Conservation (phyloP, 2,888 invertebrate genomes). For the Heliconius erato region DNA sequence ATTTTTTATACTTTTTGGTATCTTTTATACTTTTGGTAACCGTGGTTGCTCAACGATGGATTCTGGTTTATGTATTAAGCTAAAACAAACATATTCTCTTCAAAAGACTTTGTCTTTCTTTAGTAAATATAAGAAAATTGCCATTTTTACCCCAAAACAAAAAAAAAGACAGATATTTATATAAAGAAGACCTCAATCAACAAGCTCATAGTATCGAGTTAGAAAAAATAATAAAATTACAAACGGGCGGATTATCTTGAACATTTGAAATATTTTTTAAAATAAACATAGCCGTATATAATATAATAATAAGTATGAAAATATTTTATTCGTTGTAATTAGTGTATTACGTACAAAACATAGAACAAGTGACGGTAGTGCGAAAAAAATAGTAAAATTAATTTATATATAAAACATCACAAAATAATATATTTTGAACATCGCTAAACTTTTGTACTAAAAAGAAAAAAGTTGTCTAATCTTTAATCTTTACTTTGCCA, state of each 20-base stretch:
- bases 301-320: slow-evolving; percentile 19
- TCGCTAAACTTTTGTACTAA: slow-evolving; percentile 7
- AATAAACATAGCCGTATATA: slow-evolving; percentile 13
- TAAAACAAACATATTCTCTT: background rate
- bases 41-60: too few relatives aligned
- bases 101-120: background rate
- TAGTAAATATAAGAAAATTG: too few relatives aligned
- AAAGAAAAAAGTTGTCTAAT: background rate
- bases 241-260: slow-evolving; percentile 8
- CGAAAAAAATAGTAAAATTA: background rate
- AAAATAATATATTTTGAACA: background rate
- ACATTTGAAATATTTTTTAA: slow-evolving; percentile 16
- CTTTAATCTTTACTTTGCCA: background rate
- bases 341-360: background rate
- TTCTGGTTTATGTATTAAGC: background rate
- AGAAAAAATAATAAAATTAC: slow-evolving; percentile 22
- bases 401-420: background rate
- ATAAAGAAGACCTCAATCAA: slow-evolving; percentile 1
- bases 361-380: slow-evolving; percentile 6
- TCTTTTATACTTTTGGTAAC: too few relatives aligned
- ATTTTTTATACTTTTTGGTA: too few relatives aligned
- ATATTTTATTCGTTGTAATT: slow-evolving; percentile 26
- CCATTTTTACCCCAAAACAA: slow-evolving; percentile 1
- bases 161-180: slow-evolving; percentile 2
- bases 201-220: slow-evolving; percentile 14